Base-by-base conservation (phyloP, 1,140 invertebrate genomes). In the Drosophila truncata region DNA sequence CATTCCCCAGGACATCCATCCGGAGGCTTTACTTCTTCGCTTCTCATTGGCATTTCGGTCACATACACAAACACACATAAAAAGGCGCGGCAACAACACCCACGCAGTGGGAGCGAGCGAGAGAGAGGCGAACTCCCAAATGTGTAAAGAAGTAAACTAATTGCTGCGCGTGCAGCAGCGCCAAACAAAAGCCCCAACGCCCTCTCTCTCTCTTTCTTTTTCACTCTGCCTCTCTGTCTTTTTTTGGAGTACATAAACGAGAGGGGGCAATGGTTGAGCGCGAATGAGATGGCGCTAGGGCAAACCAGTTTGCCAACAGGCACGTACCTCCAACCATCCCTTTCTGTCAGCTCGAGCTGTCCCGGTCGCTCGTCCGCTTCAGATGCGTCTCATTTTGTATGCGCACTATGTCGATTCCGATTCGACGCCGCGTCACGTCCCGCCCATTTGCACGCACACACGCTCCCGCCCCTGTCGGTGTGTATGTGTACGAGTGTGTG, bases 361-460 rank as follows among this genome's bases (percentile, higher is more conserved):
- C 83, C 49, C 61, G 58, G 65, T 86, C 54, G 57, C 52, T 60
- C 54, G 9, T 11, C 13, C 52, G 13, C 4, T 3, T 4, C 13
- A 16, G 41, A 58, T 59, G 25, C 35, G 27, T 23, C 86, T 92
- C 84, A 92, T 92, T 92, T 86, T 72, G 91, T 92, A 92, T 92
- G 91, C 91, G 91, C 78, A 74, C 91, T 76, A 83, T 88, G 91
- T 92, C 82, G 87, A 92, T 86, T 88, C 91, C 90, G 90, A 91
- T 91, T 91, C 90, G 90, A 92, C 91, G 85, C 84, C 91, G 91
- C 20, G 91, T 93, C 92, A 93, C 92, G 92, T 93, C 92, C 92
- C 92, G 92, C 92, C 92, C 92, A 93, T 93, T 93, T 93, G 91
- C 88, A 85, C 86, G 76, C 81, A 82, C 77, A 82, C 85, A 73